Percentiles rank a stretch among this genome's conserved stretches.
Evolutionary conservation across 2,113 vertebrate genomes (phyloP).

Genomic region (Psilopsiagon aymara): DNA sequence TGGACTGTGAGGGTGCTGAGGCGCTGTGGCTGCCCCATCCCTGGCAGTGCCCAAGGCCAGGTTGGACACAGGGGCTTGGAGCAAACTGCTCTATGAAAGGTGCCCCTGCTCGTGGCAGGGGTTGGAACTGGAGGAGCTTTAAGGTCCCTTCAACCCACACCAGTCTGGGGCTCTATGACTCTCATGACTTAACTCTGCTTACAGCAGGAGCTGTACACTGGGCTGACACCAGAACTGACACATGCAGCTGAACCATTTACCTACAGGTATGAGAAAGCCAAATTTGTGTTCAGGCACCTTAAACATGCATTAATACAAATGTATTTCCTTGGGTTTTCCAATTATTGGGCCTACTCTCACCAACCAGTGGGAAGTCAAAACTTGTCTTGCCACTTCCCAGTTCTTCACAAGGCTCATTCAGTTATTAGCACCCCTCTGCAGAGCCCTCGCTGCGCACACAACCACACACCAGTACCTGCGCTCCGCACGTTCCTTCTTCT

Average conservation of each 20-base stretch:
- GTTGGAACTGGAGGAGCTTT: neutral
- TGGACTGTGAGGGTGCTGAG: neutral
- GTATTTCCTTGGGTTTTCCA: neutral
- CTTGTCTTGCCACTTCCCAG: neutral
- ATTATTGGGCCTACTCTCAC: neutral
- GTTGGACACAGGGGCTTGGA: neutral
- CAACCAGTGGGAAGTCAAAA: neutral
- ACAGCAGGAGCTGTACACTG: neutral
- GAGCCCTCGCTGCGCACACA: neutral
- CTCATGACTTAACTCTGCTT: neutral
- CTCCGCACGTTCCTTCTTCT: slow-evolving; percentile 94
- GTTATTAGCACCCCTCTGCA: neutral
- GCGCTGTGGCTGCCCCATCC: neutral
- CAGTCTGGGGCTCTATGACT: neutral
- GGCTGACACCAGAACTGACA: neutral
- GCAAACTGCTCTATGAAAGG: neutral
- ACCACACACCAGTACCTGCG: slow-evolving; percentile 80
- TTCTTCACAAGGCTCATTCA: neutral
- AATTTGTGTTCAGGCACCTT: neutral
- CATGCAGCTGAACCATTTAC: neutral
- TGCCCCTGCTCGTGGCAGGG: neutral
- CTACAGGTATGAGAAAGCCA: neutral
- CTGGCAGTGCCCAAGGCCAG: neutral
- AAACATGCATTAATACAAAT: neutral
- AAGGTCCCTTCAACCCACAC: neutral